Percentiles rank a stretch among this genome's conserved stretches.
Conservation (phyloP, 2,888 invertebrate species). For the Subacronicta megacephala region DNA sequence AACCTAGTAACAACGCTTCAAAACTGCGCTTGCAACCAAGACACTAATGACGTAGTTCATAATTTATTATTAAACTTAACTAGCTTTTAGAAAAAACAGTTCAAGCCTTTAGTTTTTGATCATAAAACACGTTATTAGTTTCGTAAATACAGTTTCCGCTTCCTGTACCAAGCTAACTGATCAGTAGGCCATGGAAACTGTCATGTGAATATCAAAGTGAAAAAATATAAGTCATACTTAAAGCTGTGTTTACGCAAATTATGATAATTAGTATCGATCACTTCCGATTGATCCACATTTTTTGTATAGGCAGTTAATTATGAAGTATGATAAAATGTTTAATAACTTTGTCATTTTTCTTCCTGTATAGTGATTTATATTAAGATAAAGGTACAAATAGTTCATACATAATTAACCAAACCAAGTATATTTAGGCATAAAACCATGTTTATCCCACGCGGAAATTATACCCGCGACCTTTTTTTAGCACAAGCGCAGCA, state of each 20-base stretch:
- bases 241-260: conserved; percentile 19
- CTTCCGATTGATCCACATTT: conserved; percentile 20
- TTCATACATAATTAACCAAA: too few species aligned
- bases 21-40: too few species aligned
- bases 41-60: too few species aligned
- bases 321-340: too few species aligned
- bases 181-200: conserved; percentile 38
- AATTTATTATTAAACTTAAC: not conserved
- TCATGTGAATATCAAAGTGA: conserved; percentile 20
- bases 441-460: too few species aligned
- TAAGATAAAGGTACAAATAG: conserved; percentile 1
- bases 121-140: conserved; percentile 39
- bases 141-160: conserved; percentile 38
- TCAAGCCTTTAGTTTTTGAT: conserved; percentile 5
- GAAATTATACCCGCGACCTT: too few species aligned
- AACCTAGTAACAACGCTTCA: too few species aligned
- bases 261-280: conserved; percentile 21
- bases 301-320: not conserved
- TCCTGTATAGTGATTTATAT: too few species aligned
- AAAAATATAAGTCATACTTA: conserved; percentile 17
- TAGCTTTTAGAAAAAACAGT: conserved; percentile 19
- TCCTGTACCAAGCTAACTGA: conserved; percentile 27
- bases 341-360: too few species aligned
- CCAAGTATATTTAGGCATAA: too few species aligned
- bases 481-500: too few species aligned